phyloP scores from a whole-genome alignment of 1,140 invertebrate genomes.

The Cylas formicarius region DNA sequence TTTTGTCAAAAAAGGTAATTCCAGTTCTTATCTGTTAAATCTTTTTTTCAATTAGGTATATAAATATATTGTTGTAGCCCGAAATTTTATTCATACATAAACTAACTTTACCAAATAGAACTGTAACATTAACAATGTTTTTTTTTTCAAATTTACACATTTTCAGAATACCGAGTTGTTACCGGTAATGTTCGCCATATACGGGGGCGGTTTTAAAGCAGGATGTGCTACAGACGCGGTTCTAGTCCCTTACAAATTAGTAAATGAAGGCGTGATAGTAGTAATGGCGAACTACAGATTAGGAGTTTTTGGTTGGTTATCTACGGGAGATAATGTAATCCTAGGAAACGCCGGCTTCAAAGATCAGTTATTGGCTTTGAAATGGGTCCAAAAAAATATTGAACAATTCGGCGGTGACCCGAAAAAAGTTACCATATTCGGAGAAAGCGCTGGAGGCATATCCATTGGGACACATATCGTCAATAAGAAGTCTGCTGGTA shows the following conservation, averaged over 20 bases:
- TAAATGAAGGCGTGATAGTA: conserved; percentile 41
- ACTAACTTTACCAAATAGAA: background rate
- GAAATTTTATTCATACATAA: background rate
- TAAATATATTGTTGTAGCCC: too few relatives aligned
- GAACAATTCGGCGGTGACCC: conserved; percentile 3
- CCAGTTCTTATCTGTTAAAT: background rate
- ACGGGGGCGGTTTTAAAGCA: background rate
- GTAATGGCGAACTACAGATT: conserved; percentile 36
- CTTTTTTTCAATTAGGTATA: too few relatives aligned
- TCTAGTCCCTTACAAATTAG: background rate
- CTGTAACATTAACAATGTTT: background rate
- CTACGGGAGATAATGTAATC: conserved; percentile 1
- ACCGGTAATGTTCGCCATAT: background rate
- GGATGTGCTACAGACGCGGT: background rate
- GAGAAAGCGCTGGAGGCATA: conserved; percentile 7
- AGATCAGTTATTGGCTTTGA: conserved; percentile 6
- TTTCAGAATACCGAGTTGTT: background rate
- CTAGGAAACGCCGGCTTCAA: conserved; percentile 8
- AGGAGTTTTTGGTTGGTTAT: conserved; percentile 2
- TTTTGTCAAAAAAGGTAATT: background rate
- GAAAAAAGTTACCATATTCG: conserved; percentile 1
- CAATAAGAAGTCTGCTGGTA: conserved; percentile 5
- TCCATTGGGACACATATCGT: conserved; percentile 2
- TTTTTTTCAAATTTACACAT: background rate
- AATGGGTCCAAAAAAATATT: conserved; percentile 10